A percentile compares a stretch with the other conserved stretches of the same genome.
These are phyloP conservation scores for Coryphaenoides rupestris DNA, from an alignment of 2,113 vertebrate species.

Conservation along the genomic window DNA sequence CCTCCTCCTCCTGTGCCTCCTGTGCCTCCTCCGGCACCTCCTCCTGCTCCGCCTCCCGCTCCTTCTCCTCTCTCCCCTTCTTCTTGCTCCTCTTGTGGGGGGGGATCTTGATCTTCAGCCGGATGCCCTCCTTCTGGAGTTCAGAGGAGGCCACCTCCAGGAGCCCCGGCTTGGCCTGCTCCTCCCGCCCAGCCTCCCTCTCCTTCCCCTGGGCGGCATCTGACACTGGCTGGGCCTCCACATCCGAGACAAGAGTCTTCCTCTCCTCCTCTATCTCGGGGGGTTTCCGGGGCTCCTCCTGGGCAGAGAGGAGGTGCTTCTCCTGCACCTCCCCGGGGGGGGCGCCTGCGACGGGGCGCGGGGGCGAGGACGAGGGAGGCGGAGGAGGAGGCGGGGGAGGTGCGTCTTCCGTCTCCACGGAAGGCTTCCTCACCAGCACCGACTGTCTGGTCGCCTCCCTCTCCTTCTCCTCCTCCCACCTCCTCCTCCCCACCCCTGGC, in stretches of 20 bases:
- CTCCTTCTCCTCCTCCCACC: not conserved
- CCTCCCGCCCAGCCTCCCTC: slow-evolving; percentile 31
- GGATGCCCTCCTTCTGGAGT: slow-evolving; percentile 93
- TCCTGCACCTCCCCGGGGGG: not conserved
- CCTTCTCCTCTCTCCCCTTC: slow-evolving; percentile 52
- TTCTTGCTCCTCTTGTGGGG: slow-evolving; percentile 81
- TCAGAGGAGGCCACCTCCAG: slow-evolving; percentile 79
- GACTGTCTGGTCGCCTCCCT: slow-evolving; percentile 54
- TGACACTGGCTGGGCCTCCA: slow-evolving; percentile 18
- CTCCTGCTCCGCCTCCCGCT: slow-evolving; percentile 70
- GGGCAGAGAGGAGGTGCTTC: not conserved
- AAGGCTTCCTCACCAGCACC: slow-evolving; percentile 61
- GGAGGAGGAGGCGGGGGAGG: not conserved
- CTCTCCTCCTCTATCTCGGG: not conserved
- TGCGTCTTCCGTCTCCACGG: not conserved
- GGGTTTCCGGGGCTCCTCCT: slow-evolving; percentile 22
- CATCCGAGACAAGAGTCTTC: no score
- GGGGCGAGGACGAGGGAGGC: not conserved
- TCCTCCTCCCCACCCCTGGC: not conserved
- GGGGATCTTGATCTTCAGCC: slow-evolving; percentile 96
- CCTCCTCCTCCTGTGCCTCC: no score
- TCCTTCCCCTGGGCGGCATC: slow-evolving; percentile 20
- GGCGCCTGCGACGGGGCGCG: not conserved
- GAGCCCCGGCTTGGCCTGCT: slow-evolving; percentile 25
- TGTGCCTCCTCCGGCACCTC: no score